Evolutionary conservation across 2,888 invertebrate species (phyloP), one percentile per base, ranked within the genome.

Genomic region (Cataglyphis altisquamis): DNA sequence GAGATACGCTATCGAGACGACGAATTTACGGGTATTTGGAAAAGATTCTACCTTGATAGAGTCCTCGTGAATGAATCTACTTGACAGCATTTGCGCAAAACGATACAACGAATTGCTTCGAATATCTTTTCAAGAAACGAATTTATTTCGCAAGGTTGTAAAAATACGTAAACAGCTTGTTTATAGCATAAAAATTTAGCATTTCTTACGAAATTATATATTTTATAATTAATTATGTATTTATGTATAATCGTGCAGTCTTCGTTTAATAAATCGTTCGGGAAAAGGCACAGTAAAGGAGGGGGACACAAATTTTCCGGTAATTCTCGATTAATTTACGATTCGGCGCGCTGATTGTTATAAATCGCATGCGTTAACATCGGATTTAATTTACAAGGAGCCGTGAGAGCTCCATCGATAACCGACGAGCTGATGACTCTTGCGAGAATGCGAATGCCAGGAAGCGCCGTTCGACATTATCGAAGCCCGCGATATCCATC

Each of bases 401-500:
- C 45, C 36, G 52, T 21, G 55, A 41, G 45, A 60, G 12, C 52
- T 57, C 39, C 77, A 78, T 63, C 68, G 63, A 83, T 80, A 83
- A 83, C 63, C 67, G n/a, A 52, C n/a, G 32, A 62, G 73, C 45
- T 70, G 81, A 67, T 78, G 77, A 41, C 45, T 36, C 66, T 63
- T 64, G 64, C 55, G 75, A 82, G 81, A 62, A 41, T 12, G 78
- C 64, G 82, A 75, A 64, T 62, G 77, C 67, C 66, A 63, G 63
- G 74, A 75, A 85, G 73, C 52, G 62, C 66, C 74, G 84, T 88
- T 84, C 73, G 84, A 86, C 86, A 73, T 87, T 83, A 89, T 87
- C 86, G 85, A 86, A 73, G 64, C 67, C 70, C 67, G 67, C 83
- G 90, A 90, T 87, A 91, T 89, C 82, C 81, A 88, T 90, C 89